Percentiles rank a stretch among this genome's conserved stretches.
phyloP scores from a whole-genome alignment of 23 tunicate genomes.

The Botrylloides violaceus region DNA sequence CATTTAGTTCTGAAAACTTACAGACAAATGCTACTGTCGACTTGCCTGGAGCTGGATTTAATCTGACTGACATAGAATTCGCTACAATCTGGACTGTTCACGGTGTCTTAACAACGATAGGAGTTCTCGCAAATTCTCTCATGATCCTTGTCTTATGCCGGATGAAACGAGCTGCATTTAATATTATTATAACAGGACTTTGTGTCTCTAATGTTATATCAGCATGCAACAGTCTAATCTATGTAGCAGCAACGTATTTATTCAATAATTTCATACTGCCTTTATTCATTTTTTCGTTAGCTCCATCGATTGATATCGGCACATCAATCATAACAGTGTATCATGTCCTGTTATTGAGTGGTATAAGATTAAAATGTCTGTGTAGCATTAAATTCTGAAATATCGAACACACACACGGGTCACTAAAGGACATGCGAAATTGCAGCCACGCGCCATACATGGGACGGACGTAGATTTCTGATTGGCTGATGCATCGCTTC shows the following conservation, averaged over 20 bases:
- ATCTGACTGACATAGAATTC: neutral
- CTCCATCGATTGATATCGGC: neutral
- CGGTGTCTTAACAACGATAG: neutral
- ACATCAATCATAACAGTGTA: neutral
- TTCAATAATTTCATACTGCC: neutral
- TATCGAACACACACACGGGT: too few species aligned
- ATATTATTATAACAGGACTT: neutral
- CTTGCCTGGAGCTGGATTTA: too few species aligned
- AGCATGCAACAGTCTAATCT: neutral
- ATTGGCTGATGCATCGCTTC: too few species aligned
- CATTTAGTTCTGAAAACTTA: too few species aligned
- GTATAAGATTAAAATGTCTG: neutral
- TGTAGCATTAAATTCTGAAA: too few species aligned
- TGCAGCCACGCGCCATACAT: too few species aligned
- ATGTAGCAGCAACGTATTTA: neutral
- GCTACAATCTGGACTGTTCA: neutral
- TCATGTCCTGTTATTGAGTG: neutral
- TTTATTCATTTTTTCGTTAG: neutral
- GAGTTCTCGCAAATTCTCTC: neutral
- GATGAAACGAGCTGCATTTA: neutral
- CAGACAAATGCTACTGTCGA: too few species aligned
- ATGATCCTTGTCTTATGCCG: neutral
- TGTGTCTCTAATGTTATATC: neutral
- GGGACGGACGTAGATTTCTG: too few species aligned
- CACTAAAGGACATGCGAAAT: too few species aligned